Evolutionary conservation across 2,797 vertebrate genomes (phyloP).

Genomic region (Sorex maritimensis): DNA sequence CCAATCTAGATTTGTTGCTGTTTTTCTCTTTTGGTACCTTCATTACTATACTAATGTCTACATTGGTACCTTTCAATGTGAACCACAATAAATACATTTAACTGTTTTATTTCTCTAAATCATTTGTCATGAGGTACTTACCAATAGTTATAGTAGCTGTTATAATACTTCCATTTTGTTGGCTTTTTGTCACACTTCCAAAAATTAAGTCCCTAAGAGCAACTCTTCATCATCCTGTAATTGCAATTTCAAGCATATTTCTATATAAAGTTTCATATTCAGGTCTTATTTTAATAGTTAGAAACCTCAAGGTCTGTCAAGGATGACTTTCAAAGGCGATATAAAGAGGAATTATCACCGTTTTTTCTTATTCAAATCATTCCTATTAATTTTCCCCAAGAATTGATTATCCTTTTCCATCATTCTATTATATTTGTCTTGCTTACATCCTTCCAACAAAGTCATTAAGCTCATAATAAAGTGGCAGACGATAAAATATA

Average conservation of each 20-base stretch:
- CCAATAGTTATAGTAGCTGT: background rate
- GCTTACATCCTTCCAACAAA: slow-evolving; percentile 51
- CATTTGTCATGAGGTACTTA: slow-evolving; percentile 53
- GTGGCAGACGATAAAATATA: background rate
- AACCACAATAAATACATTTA: slow-evolving; percentile 19
- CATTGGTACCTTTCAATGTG: background rate
- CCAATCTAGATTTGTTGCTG: too few species aligned
- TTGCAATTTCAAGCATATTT: slow-evolving; percentile 4
- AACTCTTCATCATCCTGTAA: background rate
- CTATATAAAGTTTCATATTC: slow-evolving; percentile 10
- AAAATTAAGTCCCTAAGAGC: slow-evolving; percentile 48
- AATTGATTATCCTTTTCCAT: background rate
- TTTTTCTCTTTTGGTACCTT: background rate
- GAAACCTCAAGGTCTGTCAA: background rate
- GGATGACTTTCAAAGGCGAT: slow-evolving; percentile 37
- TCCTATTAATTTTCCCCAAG: background rate
- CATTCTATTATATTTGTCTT: slow-evolving; percentile 6
- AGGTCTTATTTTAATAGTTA: slow-evolving; percentile 27
- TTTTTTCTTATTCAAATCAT: background rate
- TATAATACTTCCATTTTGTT: background rate
- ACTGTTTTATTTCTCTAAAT: slow-evolving; percentile 14
- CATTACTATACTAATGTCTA: background rate
- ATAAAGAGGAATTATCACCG: slow-evolving; percentile 37
- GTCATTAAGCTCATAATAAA: slow-evolving; percentile 11
- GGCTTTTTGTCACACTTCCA: background rate